A percentile compares a stretch with the other conserved stretches of the same genome.
Evolutionary conservation across 2,888 invertebrate species (phyloP).

Genomic region (Synanthedon vespiformis): DNA sequence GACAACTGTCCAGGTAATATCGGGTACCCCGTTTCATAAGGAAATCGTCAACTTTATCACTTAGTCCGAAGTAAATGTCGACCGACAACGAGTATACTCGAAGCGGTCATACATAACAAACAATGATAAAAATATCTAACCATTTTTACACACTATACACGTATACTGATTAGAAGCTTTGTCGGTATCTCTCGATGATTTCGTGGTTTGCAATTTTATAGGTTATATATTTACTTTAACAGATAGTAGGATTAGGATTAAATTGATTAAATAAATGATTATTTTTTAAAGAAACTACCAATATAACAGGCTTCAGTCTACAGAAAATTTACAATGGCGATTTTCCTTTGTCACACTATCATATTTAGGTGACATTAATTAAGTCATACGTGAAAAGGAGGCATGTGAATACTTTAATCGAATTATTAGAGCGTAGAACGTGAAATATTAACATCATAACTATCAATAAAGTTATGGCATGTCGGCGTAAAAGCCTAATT

Average conservation of each 20-base stretch:
- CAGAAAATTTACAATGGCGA: too few species aligned
- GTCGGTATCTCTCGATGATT: neutral
- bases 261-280: too few species aligned
- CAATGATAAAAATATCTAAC: neutral
- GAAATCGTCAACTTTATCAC: constrained; percentile 1
- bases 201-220: too few species aligned
- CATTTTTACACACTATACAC: neutral
- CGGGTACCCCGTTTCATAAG: too few species aligned
- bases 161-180: neutral
- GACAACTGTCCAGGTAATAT: too few species aligned
- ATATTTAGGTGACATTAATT: too few species aligned
- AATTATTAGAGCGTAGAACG: constrained; percentile 57
- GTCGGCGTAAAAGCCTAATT: constrained; percentile 4
- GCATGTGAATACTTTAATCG: constrained; percentile 24
- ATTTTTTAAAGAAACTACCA: too few species aligned
- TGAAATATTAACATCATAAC: constrained; percentile 18
- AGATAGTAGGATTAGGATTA: too few species aligned
- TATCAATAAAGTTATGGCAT: constrained; percentile 9
- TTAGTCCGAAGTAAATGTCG: neutral
- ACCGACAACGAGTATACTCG: neutral
- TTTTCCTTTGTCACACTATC: too few species aligned
- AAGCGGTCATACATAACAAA: constrained; percentile 3
- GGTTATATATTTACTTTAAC: too few species aligned
- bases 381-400: constrained; percentile 23
- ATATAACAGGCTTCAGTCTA: too few species aligned